phyloP scores from a whole-genome alignment of 2,797 vertebrate species.

The Cuculus canorus region DNA sequence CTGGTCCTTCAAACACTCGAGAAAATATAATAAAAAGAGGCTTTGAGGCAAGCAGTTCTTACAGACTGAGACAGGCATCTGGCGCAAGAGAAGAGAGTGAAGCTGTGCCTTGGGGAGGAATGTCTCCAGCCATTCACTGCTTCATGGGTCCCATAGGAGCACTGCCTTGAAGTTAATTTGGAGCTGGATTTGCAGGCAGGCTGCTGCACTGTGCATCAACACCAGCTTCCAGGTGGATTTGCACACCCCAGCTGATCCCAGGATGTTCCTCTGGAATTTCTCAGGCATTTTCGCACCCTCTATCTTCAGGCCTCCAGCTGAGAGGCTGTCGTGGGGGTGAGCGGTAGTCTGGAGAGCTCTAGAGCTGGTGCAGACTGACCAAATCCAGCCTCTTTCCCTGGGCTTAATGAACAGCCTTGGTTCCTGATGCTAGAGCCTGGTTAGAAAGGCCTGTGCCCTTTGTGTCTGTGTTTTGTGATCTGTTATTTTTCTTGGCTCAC shows the following conservation, averaged over 20 bases:
- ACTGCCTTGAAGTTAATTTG: neutral
- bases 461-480: neutral
- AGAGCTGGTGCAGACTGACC: neutral
- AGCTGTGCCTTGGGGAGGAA: neutral
- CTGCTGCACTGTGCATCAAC: neutral
- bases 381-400: neutral
- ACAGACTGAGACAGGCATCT: neutral
- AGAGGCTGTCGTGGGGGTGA: neutral
- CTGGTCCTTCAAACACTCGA: neutral
- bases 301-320: neutral
- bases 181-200: neutral
- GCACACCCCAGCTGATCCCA: neutral
- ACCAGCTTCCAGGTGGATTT: conserved; percentile 26
- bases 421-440: accelerated
- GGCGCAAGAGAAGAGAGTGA: neutral
- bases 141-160: accelerated
- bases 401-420: accelerated
- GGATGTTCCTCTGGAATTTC: neutral
- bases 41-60: neutral
- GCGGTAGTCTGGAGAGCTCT: neutral
- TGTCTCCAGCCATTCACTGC: neutral
- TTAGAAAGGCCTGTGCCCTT: accelerated
- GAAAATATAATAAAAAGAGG: neutral
- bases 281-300: neutral
- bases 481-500: neutral